Evolutionary conservation across 2,888 invertebrate genomes (phyloP), one percentile per base, ranked within the genome.

Genomic region (Andrena bicolor): DNA sequence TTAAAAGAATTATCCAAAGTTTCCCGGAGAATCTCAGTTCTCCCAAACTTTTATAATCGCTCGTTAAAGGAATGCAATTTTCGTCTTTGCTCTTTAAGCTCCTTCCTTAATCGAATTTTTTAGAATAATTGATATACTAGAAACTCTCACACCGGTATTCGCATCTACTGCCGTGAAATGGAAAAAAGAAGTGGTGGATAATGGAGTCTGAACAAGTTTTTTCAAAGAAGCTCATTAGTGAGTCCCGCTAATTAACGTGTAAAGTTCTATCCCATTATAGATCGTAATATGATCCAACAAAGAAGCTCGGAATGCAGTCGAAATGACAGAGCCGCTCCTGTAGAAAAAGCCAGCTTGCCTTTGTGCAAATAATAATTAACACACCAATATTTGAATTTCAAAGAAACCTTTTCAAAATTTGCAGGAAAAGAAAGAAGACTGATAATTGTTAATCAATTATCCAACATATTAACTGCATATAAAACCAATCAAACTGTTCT

Each of bases 1-100:
- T 35, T 8, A 30, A 35, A 35, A 63, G 61, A 63, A 63, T 63
- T 63, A 63, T 63, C 32, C 35, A 10, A 63, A 35, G 61, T 63
- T 60, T 63, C 20, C 8, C 32, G 5, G 61, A 35, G 35, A 35
- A 32, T 35, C 20, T 63, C 35, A 10, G 35, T 35, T 35, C 61
- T 23, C 23, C 10, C 13, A 0, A 63, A 63, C 35, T 63, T 41
- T 35, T 20, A 35, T 35, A 20, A 35, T 20, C 35, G 35, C 20
- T 7, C 20, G 30, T 35, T 35, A 35, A 35, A 20, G 35, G 30
- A 20, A 63, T 32, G n/a, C 4, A 35, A 63, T 60, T 60, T 60
- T 30, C 30, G 16, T 60, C 60, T 10, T n/a, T 32, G 60, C 56
- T 10, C 30, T 30, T 30, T 32, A 60, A 60, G n/a, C 30, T 30